These are phyloP conservation scores for Thamnophis sirtalis DNA, from an alignment of 2,113 vertebrate genomes.

Conservation along the genomic window DNA sequence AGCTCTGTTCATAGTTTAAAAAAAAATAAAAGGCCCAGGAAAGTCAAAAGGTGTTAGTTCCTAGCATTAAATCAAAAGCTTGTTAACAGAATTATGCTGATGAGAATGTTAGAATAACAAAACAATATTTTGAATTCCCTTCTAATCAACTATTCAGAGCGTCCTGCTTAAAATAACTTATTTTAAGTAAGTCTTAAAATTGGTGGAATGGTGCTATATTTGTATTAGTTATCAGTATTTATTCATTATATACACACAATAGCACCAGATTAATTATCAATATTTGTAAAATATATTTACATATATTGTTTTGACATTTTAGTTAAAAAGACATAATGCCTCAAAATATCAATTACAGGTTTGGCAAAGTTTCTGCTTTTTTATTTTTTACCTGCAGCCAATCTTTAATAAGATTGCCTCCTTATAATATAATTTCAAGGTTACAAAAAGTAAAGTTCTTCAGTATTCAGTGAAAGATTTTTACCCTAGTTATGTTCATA, in stretches of 20 bases:
- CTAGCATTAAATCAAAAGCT: neutral
- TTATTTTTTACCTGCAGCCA: neutral
- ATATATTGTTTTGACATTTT: neutral
- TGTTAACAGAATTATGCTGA: neutral
- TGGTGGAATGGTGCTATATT: neutral
- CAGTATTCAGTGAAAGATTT: neutral
- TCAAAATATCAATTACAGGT: neutral
- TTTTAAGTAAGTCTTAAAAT: neutral
- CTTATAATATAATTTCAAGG: neutral
- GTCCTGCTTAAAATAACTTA: neutral
- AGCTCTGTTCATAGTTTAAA: neutral
- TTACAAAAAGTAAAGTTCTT: neutral
- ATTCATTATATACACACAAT: neutral
- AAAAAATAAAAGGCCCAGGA: neutral
- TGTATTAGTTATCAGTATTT: neutral
- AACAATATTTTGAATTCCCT: neutral
- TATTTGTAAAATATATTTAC: neutral
- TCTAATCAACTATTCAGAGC: neutral
- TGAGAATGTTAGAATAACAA: neutral
- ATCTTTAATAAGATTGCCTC: too few species aligned
- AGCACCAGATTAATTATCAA: neutral
- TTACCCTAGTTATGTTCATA: neutral
- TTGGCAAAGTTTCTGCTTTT: neutral
- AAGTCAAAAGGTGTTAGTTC: neutral
- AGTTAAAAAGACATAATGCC: neutral